Percentiles rank a stretch among this genome's conserved stretches.
Conservation (phyloP, 2,888 invertebrate genomes). For the Biston stratarius region DNA sequence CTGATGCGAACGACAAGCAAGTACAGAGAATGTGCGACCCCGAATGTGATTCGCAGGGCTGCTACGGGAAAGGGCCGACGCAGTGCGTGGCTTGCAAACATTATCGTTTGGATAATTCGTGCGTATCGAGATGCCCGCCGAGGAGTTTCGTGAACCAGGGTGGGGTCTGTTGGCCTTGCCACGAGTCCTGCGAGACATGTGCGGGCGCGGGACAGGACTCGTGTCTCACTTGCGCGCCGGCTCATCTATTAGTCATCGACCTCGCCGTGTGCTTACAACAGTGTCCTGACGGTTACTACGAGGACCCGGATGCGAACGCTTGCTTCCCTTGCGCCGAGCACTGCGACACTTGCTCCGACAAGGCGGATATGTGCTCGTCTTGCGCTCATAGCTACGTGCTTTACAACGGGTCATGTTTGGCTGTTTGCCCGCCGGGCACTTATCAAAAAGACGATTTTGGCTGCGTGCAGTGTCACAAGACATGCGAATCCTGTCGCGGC, state of each 20-base stretch:
- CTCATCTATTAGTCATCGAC: slow-evolving; percentile 93
- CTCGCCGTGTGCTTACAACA: slow-evolving; percentile 94
- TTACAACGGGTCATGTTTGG: slow-evolving; percentile 93
- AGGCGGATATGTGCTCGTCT: slow-evolving; percentile 94
- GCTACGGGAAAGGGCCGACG: slow-evolving; percentile 94
- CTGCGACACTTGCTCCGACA: slow-evolving; percentile 94
- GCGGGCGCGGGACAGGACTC: slow-evolving; percentile 95
- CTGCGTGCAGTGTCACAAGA: slow-evolving; percentile 91
- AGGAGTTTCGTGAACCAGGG: slow-evolving; percentile 93
- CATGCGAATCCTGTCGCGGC: slow-evolving; percentile 94
- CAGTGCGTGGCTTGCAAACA: slow-evolving; percentile 94
- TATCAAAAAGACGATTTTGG: slow-evolving; percentile 95
- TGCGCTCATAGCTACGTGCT: slow-evolving; percentile 95
- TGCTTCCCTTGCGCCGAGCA: slow-evolving; percentile 95
- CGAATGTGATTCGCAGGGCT: slow-evolving; percentile 94
- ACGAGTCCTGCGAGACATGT: slow-evolving; percentile 95
- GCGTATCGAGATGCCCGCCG: slow-evolving; percentile 94
- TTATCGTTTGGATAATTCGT: slow-evolving; percentile 93
- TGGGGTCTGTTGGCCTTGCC: slow-evolving; percentile 94
- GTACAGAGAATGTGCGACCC: slow-evolving; percentile 92
- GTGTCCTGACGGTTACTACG: slow-evolving; percentile 94
- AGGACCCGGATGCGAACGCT: slow-evolving; percentile 91
- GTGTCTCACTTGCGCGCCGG: slow-evolving; percentile 94
- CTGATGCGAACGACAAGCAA: slow-evolving; percentile 87
- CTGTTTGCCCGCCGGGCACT: slow-evolving; percentile 93